Evolutionary conservation across 2,797 vertebrate genomes (phyloP), one percentile per base, ranked within the genome.

Genomic region (Parambassis ranga): DNA sequence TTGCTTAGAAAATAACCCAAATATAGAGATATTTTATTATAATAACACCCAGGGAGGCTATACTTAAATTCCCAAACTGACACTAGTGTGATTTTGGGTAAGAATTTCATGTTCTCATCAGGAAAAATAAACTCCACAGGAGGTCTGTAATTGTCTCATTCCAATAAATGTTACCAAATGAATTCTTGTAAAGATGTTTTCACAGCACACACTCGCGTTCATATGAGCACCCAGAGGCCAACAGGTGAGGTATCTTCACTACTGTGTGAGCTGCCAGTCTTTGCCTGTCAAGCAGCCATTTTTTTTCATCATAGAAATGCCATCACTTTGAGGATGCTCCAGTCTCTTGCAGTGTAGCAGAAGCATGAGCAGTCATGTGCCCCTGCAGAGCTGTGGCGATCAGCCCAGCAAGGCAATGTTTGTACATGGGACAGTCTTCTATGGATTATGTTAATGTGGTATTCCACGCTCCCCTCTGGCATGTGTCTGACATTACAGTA

Each of bases 391-490:
- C 61, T 6, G 72, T 33, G 70, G 66, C 26, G 51, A 57, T 64
- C 68, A 36, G 72, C 63, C 38, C 42, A 14, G 73, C 65, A 30
- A 44, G 11, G 43, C 74, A 4, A 10, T 69, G 48, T 83, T 77
- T 76, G 75, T 61, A 71, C 77, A 81, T 53, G 77, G 83, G 77
- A 79, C 58, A 64, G 71, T 77, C 56, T 79, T 88, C 70, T 83
- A 92, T 93, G 83, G 92, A 92, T 92, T 92, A 92, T 92, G 91
- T 47, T 88, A 91, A 92, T 89, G 89, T 86, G 78, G 87, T 91
- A 90, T 92, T 91, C 88, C 86, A 84, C 87, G 77, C 85, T 80
- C 71, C 77, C 89, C 85, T 83, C 65, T 90, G 89, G 88, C 88
- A 85, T 82, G 82, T 50, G 77, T 77, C 84, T 92, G 91, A 91